Evolutionary conservation across 1,140 invertebrate species (phyloP).

Genomic region (Neodiprion fabricii): DNA sequence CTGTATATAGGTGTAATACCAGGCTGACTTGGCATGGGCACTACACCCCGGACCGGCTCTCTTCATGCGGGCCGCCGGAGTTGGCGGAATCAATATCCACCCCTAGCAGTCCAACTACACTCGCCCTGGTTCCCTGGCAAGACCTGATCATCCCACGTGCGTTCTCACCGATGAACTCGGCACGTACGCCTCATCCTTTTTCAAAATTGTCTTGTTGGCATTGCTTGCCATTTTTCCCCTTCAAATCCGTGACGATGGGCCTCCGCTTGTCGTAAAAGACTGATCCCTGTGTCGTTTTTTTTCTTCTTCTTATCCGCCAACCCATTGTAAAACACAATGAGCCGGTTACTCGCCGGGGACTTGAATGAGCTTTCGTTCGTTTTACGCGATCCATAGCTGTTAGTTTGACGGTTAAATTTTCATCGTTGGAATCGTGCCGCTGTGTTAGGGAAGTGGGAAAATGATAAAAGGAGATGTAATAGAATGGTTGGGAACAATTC

Average conservation of each 20-base stretch:
- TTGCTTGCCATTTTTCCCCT: no score
- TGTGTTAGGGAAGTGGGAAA: no score
- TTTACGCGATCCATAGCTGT: no score
- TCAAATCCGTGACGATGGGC: no score
- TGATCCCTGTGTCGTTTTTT: conserved; percentile 21
- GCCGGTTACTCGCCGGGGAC: no score
- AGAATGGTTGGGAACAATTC: no score
- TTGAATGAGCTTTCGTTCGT: no score
- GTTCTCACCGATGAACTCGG: background rate
- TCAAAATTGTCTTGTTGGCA: conserved; percentile 17
- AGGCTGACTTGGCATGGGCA: conserved; percentile 9
- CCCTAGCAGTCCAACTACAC: conserved; percentile 43
- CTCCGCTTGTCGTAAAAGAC: no score
- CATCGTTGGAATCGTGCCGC: no score
- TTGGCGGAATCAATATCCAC: conserved; percentile 53
- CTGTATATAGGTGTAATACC: background rate
- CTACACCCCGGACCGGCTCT: conserved; percentile 33
- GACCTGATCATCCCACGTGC: background rate
- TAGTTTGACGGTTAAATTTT: no score
- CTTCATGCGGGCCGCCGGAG: conserved; percentile 38
- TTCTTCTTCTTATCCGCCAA: conserved; percentile 23
- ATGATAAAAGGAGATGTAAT: no score
- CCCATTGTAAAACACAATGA: background rate
- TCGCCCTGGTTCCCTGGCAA: conserved; percentile 25
- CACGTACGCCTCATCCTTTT: conserved; percentile 20